phyloP scores from a whole-genome alignment of 1,140 invertebrate genomes.

The Luehdorfia chinensis region DNA sequence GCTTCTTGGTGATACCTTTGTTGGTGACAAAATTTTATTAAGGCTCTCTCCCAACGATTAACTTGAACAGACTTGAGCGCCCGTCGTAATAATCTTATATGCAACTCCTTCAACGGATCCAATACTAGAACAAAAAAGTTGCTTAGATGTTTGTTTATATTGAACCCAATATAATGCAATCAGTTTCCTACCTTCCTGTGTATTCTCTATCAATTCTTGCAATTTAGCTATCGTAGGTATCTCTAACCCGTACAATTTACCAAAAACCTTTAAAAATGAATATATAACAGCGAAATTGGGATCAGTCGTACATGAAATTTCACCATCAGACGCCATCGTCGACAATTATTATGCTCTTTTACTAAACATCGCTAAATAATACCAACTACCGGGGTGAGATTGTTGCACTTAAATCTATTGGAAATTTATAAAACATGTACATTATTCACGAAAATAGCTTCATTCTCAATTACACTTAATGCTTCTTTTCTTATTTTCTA shows the following conservation, averaged over 20 bases:
- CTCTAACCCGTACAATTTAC: slow-evolving; percentile 86
- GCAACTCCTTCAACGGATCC: slow-evolving; percentile 88
- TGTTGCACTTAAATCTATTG: slow-evolving; percentile 64
- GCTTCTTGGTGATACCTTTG: slow-evolving; percentile 92
- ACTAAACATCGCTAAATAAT: slow-evolving; percentile 60
- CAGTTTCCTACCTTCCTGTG: slow-evolving; percentile 85
- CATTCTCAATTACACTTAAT: slow-evolving; percentile 59
- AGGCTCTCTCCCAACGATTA: slow-evolving; percentile 93
- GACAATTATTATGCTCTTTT: slow-evolving; percentile 64
- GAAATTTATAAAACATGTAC: slow-evolving; percentile 73
- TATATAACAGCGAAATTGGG: slow-evolving; percentile 97
- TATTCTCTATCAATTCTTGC: slow-evolving; percentile 92
- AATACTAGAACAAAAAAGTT: slow-evolving; percentile 82
- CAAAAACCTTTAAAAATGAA: slow-evolving; percentile 94
- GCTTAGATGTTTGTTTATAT: slow-evolving; percentile 65
- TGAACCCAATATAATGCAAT: slow-evolving; percentile 46
- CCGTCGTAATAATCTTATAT: slow-evolving; percentile 93
- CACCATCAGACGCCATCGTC: slow-evolving; percentile 90
- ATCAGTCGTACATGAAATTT: slow-evolving; percentile 93
- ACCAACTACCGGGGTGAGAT: slow-evolving; percentile 57
- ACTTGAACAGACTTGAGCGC: slow-evolving; percentile 89
- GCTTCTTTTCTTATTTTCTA: slow-evolving; percentile 64
- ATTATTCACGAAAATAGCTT: slow-evolving; percentile 75
- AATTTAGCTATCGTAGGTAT: slow-evolving; percentile 88
- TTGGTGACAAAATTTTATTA: slow-evolving; percentile 94